phyloP scores from a whole-genome alignment of 2,797 vertebrate species.

The Danio jaintianensis region DNA sequence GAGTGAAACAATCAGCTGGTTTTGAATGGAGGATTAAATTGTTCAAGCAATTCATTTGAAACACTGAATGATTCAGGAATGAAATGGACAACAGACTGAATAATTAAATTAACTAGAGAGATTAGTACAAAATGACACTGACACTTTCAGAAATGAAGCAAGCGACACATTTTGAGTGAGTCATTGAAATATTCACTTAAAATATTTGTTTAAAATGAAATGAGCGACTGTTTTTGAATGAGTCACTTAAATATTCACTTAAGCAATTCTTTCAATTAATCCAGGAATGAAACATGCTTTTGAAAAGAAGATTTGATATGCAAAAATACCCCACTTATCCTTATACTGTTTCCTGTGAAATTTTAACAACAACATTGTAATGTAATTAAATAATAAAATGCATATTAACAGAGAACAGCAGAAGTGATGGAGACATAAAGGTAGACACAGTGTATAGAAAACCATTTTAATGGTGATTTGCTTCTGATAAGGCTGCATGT shows the following conservation, averaged over 20 bases:
- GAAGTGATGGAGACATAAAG: constrained; percentile 61
- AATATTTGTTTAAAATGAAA: not conserved
- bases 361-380: not conserved
- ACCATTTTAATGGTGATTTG: constrained; percentile 62
- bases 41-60: no score
- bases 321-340: no score
- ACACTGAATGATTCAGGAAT: no score
- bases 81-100: no score
- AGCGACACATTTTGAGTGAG: no score
- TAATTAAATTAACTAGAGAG: no score
- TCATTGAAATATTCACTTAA: not conserved
- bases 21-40: no score
- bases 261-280: not conserved
- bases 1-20: not conserved
- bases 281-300: not conserved
- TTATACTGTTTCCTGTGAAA: not conserved
- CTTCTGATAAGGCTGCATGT: constrained; percentile 79
- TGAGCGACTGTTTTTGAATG: not conserved
- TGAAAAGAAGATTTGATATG: no score
- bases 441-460: constrained; percentile 79
- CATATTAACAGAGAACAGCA: constrained; percentile 27
- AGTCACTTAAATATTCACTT: no score
- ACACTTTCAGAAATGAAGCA: no score
- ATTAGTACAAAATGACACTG: no score
- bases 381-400: constrained; percentile 35